Percentiles rank a stretch among this genome's conserved stretches.
These are phyloP conservation scores for Hypomecis atomaria DNA, from an alignment of 2,888 invertebrate genomes.

Conservation along the genomic window DNA sequence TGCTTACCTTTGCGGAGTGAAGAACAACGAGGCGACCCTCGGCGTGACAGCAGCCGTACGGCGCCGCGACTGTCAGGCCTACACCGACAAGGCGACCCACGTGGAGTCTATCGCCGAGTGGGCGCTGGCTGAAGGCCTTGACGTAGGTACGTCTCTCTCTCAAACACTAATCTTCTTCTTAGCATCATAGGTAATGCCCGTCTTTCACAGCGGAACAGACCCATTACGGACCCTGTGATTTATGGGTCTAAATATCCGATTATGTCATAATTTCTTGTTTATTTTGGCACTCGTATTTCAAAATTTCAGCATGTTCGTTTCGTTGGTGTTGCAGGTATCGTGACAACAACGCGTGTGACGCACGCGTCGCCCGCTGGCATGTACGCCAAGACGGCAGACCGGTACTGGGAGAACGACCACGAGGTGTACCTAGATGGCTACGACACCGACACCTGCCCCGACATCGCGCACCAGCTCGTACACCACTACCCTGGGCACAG, in stretches of 20 bases:
- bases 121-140: conserved; percentile 82
- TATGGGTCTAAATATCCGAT: too few relatives aligned
- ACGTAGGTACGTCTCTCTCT: conserved; percentile 55
- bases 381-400: conserved; percentile 87
- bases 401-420: conserved; percentile 90
- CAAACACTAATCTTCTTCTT: too few relatives aligned
- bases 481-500: conserved; percentile 85
- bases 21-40: conserved; percentile 86
- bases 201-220: too few relatives aligned
- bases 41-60: conserved; percentile 87
- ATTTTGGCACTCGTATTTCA: too few relatives aligned
- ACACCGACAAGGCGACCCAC: conserved; percentile 75
- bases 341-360: conserved; percentile 91
- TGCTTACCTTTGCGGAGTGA: conserved; percentile 87
- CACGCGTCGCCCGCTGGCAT: conserved; percentile 90
- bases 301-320: background rate
- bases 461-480: conserved; percentile 89
- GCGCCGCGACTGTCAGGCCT: conserved; percentile 84
- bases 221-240: too few relatives aligned
- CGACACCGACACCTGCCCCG: conserved; percentile 72
- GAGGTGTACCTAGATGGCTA: conserved; percentile 64
- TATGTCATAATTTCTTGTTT: too few relatives aligned
- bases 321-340: conserved; percentile 75
- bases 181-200: too few relatives aligned
- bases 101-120: conserved; percentile 87